Evolutionary conservation across 2,888 invertebrate genomes (phyloP).

Genomic region (Molanna angustata): DNA sequence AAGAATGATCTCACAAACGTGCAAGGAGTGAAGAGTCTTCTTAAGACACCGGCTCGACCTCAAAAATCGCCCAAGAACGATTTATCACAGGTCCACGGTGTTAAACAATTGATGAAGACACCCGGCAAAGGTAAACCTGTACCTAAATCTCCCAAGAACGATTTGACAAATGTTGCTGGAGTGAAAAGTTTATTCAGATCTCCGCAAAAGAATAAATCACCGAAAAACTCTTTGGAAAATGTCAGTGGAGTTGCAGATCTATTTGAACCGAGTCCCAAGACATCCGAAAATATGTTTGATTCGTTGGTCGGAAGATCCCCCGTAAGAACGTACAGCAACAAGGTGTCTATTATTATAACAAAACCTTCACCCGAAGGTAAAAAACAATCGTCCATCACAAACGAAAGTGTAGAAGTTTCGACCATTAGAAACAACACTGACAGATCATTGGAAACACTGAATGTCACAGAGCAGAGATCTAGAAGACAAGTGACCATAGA

Average conservation of each 20-base stretch:
- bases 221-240: conserved; percentile 36
- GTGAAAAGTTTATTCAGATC: conserved; percentile 14
- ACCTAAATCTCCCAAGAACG: conserved; percentile 40
- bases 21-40: conserved; percentile 43
- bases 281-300: conserved; percentile 21
- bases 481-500: conserved; percentile 27
- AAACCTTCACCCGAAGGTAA: conserved; percentile 3
- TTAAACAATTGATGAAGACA: conserved; percentile 14
- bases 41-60: conserved; percentile 33
- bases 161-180: conserved; percentile 36
- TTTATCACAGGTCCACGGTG: conserved; percentile 34
- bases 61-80: conserved; percentile 41
- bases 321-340: conserved; percentile 19
- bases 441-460: no score
- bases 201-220: conserved; percentile 32
- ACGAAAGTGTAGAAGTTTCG: no score
- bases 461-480: conserved; percentile 18
- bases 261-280: conserved; percentile 31
- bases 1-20: conserved; percentile 44
- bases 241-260: conserved; percentile 46
- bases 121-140: no score
- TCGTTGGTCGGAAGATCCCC: conserved; percentile 16
- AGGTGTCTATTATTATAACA: not conserved
- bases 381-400: not conserved
- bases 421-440: no score